Evolutionary conservation across 1,140 invertebrate species (phyloP).

Genomic region (Zaprionus camerounensis): DNA sequence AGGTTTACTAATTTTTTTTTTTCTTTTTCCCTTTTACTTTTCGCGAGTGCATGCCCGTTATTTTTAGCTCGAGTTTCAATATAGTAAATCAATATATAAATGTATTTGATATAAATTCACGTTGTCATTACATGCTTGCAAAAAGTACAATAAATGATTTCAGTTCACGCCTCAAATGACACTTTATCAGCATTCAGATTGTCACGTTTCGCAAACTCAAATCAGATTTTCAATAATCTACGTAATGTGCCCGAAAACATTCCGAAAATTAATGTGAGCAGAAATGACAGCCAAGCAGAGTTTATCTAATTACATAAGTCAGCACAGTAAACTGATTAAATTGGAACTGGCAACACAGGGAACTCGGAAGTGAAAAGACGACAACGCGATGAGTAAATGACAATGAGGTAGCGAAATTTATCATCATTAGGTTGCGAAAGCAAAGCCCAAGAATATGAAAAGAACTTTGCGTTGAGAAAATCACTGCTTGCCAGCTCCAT

Average conservation of each 20-base stretch:
- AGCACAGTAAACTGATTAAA: constrained; percentile 48
- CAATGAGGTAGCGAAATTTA: constrained; percentile 41
- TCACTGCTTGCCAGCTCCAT: background rate
- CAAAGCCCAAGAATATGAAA: constrained; percentile 22
- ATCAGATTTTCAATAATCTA: constrained; percentile 16
- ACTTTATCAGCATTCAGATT: background rate
- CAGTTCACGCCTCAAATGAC: background rate
- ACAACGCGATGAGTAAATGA: constrained; percentile 14
- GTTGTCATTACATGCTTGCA: background rate
- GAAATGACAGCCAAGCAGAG: constrained; percentile 26
- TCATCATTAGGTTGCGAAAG: constrained; percentile 41
- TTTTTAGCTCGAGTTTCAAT: too few species aligned
- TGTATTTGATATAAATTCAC: background rate
- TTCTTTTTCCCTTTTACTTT: too few species aligned
- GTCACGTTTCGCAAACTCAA: constrained; percentile 4
- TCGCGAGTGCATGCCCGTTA: too few species aligned
- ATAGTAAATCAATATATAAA: background rate
- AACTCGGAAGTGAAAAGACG: background rate
- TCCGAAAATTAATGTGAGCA: constrained; percentile 35
- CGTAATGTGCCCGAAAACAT: background rate
- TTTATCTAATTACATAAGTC: constrained; percentile 42
- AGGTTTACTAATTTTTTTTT: too few species aligned
- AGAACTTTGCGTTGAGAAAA: constrained; percentile 9
- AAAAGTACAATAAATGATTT: background rate
- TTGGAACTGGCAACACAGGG: background rate